Conservation (phyloP, 1,140 invertebrate genomes). For the Heliconius eleuchia region DNA sequence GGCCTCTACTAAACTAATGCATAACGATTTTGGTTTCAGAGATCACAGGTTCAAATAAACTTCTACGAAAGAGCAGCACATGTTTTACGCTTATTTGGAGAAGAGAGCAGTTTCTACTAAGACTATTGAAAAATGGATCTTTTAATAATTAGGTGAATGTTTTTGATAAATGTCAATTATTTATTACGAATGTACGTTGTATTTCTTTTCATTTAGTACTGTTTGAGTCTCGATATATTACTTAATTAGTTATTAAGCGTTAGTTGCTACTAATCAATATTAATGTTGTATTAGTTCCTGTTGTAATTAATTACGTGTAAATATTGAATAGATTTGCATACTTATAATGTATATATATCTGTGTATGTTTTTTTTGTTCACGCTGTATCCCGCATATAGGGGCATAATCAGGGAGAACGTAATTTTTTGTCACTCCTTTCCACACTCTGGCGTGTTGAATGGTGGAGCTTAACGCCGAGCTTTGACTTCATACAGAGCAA, state of each 20-base stretch:
- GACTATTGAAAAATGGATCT: not conserved
- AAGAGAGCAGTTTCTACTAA: not conserved
- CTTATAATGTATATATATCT: not conserved
- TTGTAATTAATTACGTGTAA: not conserved
- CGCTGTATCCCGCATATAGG: no score
- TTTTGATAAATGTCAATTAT: constrained; percentile 5
- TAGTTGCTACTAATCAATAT: not conserved
- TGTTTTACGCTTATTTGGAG: not conserved
- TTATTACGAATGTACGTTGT: not conserved
- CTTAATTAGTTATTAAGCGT: constrained; percentile 1
- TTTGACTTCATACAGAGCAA: no score
- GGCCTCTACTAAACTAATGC: no score
- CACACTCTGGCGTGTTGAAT: no score
- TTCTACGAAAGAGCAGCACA: not conserved
- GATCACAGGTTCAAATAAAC: not conserved
- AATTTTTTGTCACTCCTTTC: no score
- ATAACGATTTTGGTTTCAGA: not conserved
- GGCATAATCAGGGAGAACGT: no score
- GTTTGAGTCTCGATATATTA: not conserved
- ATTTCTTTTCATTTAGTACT: not conserved
- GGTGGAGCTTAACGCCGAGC: no score
- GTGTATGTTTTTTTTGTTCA: no score
- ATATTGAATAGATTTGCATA: not conserved
- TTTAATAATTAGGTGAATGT: not conserved
- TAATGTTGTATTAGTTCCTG: constrained; percentile 7